Conservation (phyloP, 2,797 vertebrate genomes). For the Sebastes steindachneri region DNA sequence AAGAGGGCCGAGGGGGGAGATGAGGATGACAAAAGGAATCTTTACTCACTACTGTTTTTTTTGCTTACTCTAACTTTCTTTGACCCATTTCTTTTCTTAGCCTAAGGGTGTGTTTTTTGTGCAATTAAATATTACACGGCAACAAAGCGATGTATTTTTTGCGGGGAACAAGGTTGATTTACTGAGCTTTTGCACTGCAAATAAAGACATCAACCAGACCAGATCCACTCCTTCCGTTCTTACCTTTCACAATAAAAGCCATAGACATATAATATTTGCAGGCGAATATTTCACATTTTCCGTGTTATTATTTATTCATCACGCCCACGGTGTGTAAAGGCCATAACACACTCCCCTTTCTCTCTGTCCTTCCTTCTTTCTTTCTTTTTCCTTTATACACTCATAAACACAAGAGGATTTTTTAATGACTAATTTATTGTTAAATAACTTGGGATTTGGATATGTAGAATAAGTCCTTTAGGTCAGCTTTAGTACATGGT, state of each 20-base stretch:
- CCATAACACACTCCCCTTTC: neutral
- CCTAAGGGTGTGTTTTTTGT: too few species aligned
- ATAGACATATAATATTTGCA: too few species aligned
- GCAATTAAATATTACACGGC: too few species aligned
- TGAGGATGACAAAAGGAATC: constrained; percentile 10
- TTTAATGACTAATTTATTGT: too few species aligned
- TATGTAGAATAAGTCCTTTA: neutral
- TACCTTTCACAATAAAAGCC: too few species aligned
- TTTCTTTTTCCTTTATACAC: neutral
- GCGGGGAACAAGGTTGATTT: too few species aligned
- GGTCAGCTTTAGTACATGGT: neutral
- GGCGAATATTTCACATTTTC: too few species aligned
- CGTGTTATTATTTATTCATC: neutral
- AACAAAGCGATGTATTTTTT: too few species aligned
- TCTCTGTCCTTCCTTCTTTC: neutral
- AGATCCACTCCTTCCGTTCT: too few species aligned
- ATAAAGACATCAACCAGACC: neutral
- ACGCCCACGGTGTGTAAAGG: too few species aligned
- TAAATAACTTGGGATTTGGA: neutral
- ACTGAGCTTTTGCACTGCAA: too few species aligned
- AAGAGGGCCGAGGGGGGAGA: neutral
- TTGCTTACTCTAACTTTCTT: neutral
- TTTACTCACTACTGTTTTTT: neutral
- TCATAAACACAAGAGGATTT: neutral
- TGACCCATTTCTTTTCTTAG: neutral